Percentiles rank a stretch among this genome's conserved stretches.
Conservation (phyloP, 53 echinoderm and acorn worm species). For the Actinopyga echinites region DNA sequence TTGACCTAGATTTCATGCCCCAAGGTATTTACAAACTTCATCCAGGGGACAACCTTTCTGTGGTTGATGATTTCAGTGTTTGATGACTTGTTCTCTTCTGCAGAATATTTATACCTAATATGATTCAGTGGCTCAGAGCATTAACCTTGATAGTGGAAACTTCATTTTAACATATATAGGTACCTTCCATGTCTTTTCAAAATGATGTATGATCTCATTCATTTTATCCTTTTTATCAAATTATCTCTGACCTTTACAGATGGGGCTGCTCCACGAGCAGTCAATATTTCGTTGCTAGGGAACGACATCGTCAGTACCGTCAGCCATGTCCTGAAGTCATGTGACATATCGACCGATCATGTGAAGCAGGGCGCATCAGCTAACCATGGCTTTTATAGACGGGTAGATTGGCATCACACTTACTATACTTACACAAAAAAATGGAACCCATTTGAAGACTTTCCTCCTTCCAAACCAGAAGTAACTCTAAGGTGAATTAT, state of each 20-base stretch:
- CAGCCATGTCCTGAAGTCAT: constrained; percentile 73
- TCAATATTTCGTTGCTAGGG: constrained; percentile 64
- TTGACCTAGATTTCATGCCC: too few species aligned
- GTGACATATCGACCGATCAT: constrained; percentile 76
- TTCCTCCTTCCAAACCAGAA: constrained; percentile 53
- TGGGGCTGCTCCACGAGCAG: constrained; percentile 33
- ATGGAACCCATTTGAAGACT: constrained; percentile 56
- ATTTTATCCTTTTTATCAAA: too few species aligned
- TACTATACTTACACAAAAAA: constrained; percentile 88
- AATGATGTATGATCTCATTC: too few species aligned
- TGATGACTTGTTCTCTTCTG: too few species aligned
- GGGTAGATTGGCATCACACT: constrained; percentile 74
- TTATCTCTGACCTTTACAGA: too few species aligned
- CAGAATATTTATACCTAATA: too few species aligned
- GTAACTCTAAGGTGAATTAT: constrained; percentile 69
- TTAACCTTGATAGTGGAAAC: too few species aligned
- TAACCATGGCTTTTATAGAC: constrained; percentile 60
- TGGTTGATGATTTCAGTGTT: too few species aligned
- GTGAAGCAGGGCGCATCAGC: constrained; percentile 46
- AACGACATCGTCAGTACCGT: constrained; percentile 73
- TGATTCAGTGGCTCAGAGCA: too few species aligned
- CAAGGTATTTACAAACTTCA: too few species aligned
- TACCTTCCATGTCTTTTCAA: not conserved
- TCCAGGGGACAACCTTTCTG: too few species aligned
- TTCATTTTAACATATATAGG: not conserved